phyloP scores from a whole-genome alignment of 2,797 vertebrate genomes.

The Eupleurogrammus muticus region DNA sequence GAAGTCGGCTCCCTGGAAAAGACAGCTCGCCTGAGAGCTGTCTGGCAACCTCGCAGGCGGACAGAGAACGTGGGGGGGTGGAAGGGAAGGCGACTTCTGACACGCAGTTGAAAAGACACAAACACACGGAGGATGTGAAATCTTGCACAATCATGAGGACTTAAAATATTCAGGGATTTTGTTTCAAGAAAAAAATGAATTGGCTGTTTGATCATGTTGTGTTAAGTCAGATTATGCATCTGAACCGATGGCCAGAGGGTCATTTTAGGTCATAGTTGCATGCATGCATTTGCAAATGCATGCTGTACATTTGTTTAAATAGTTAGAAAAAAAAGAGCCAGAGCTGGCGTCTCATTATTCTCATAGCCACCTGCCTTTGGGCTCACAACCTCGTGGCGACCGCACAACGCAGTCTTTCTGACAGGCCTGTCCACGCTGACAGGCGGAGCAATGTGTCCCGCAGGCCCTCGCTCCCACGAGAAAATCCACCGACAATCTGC shows the following conservation, averaged over 20 bases:
- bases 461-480: slow-evolving; percentile 43
- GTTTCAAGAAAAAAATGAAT: too few relatives aligned
- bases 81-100: slow-evolving; percentile 17
- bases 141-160: too few relatives aligned
- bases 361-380: slow-evolving; percentile 40
- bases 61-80: slow-evolving; percentile 17
- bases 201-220: too few relatives aligned
- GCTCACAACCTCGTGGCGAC: slow-evolving; percentile 3
- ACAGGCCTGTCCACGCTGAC: slow-evolving; percentile 36
- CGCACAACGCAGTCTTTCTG: slow-evolving; percentile 19
- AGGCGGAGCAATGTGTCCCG: slow-evolving; percentile 33
- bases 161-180: too few relatives aligned
- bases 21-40: slow-evolving; percentile 63
- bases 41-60: slow-evolving; percentile 41
- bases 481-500: slow-evolving; percentile 58
- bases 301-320: too few relatives aligned
- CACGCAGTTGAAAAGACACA: slow-evolving; percentile 10
- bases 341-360: slow-evolving; percentile 9
- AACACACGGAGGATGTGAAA: background rate
- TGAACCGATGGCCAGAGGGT: too few relatives aligned
- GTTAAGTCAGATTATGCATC: too few relatives aligned
- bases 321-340: slow-evolving; percentile 1
- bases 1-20: slow-evolving; percentile 42
- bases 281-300: too few relatives aligned
- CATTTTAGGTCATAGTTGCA: too few relatives aligned